Percentiles rank a stretch among this genome's conserved stretches.
Conservation (phyloP, 2,797 vertebrate genomes). For the Austrolebias charrua region DNA sequence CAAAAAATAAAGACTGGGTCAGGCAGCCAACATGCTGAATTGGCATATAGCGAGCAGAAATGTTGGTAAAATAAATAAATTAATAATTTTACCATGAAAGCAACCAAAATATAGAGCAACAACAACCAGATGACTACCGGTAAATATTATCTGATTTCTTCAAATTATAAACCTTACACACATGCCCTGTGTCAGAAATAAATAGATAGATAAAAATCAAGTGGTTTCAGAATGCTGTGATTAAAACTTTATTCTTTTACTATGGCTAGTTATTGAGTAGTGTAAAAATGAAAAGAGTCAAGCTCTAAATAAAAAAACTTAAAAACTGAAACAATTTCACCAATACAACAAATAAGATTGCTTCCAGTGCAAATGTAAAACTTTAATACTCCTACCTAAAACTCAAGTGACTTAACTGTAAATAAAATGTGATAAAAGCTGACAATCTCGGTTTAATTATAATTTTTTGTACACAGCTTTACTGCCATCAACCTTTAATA, state of each 20-base stretch:
- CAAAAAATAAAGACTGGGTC: too few species aligned
- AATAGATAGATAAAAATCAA: not conserved
- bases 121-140: too few species aligned
- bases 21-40: not conserved
- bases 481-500: slow-evolving; percentile 25
- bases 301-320: too few species aligned
- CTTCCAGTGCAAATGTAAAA: slow-evolving; percentile 6
- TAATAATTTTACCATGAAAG: too few species aligned
- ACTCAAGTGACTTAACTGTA: slow-evolving; percentile 9
- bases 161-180: too few species aligned
- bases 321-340: not conserved
- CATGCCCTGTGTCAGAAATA: too few species aligned
- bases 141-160: too few species aligned
- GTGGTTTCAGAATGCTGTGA: slow-evolving; percentile 32
- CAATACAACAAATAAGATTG: not conserved
- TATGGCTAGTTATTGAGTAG: too few species aligned
- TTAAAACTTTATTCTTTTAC: slow-evolving; percentile 1
- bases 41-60: slow-evolving; percentile 2
- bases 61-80: slow-evolving; percentile 12
- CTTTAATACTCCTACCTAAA: too few species aligned
- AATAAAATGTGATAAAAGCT: slow-evolving; percentile 6
- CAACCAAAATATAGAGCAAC: too few species aligned
- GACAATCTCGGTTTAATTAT: slow-evolving; percentile 5
- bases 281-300: too few species aligned
- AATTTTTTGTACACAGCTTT: slow-evolving; percentile 3